Conservation (phyloP, 2,888 invertebrate species). For the Gortyna flavago region DNA sequence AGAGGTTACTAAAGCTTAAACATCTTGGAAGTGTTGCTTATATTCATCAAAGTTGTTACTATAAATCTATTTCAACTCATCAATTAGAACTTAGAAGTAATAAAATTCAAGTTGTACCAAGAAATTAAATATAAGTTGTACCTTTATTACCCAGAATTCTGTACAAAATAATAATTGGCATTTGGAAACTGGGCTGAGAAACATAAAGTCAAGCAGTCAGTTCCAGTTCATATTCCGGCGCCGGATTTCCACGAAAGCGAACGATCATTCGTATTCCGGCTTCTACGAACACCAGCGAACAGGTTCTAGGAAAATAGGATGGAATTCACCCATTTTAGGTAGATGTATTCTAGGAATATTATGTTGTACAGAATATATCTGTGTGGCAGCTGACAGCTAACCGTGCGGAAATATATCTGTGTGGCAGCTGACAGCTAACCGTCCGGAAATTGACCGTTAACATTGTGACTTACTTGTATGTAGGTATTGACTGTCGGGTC, state of each 20-base stretch:
- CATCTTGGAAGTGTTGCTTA: background rate
- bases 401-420: background rate
- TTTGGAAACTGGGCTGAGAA: background rate
- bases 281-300: constrained; percentile 15
- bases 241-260: constrained; percentile 19
- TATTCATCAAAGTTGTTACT: background rate
- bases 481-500: background rate
- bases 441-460: background rate
- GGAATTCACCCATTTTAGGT: background rate
- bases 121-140: background rate
- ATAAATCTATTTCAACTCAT: background rate
- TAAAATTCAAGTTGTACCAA: constrained; percentile 3
- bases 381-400: too few species aligned
- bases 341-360: constrained; percentile 6
- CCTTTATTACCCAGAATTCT: constrained; percentile 9
- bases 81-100: background rate
- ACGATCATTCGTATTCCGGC: background rate
- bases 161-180: constrained; percentile 21
- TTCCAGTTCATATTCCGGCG: constrained; percentile 17
- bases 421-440: too few species aligned
- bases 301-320: constrained; percentile 16
- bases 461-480: background rate
- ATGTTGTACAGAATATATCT: background rate
- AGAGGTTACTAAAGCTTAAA: background rate
- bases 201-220: background rate